A percentile compares a stretch with the other conserved stretches of the same genome.
phyloP scores from a whole-genome alignment of 2,797 vertebrate species.

The Tympanoctomys barrerae region DNA sequence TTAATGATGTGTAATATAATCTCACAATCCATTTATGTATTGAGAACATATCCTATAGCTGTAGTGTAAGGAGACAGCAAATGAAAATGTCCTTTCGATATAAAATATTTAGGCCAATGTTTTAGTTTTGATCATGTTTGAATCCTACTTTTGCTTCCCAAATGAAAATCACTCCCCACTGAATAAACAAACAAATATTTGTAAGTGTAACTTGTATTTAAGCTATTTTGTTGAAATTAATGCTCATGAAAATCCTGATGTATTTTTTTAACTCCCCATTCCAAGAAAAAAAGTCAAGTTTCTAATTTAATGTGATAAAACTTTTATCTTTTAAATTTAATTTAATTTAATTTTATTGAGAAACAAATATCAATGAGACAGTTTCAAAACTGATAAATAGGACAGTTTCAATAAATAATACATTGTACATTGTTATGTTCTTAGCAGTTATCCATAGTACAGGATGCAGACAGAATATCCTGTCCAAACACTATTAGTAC shows the following conservation, averaged over 20 bases:
- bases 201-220: not conserved
- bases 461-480: too few relatives aligned
- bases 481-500: too few relatives aligned
- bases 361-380: too few relatives aligned
- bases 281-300: not conserved
- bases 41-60: conserved; percentile 32
- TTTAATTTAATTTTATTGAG: too few relatives aligned
- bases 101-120: conserved; percentile 43
- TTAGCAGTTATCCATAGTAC: too few relatives aligned
- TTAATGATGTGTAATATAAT: conserved; percentile 33
- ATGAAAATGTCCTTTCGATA: not conserved
- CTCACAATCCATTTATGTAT: conserved; percentile 38
- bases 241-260: not conserved
- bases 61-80: not conserved
- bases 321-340: not conserved
- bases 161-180: not conserved
- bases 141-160: not conserved
- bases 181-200: not conserved
- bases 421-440: too few relatives aligned
- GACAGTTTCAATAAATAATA: too few relatives aligned
- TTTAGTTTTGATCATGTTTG: conserved; percentile 38
- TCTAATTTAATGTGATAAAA: conserved; percentile 45
- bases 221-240: not conserved
- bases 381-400: too few relatives aligned
- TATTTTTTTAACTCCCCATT: conserved; percentile 5